Conservation (phyloP, 2,888 invertebrate species). For the Sclerodermus sp. region DNA sequence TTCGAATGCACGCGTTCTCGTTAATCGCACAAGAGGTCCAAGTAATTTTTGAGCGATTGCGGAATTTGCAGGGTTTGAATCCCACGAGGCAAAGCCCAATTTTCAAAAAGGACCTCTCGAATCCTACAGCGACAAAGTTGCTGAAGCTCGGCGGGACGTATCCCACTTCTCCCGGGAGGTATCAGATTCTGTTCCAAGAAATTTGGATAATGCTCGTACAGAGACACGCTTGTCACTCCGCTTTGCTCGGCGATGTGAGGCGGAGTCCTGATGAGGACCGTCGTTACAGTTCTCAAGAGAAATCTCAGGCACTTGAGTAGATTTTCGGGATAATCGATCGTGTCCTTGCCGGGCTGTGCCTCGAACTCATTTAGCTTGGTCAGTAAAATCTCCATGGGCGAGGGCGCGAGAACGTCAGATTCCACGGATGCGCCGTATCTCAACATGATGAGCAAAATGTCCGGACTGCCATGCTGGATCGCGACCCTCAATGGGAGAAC, state of each 20-base stretch:
- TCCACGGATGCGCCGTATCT: conserved; percentile 60
- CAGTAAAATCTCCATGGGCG: conserved; percentile 67
- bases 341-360: conserved; percentile 56
- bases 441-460: conserved; percentile 73
- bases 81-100: conserved; percentile 75
- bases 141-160: conserved; percentile 70
- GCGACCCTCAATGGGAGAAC: conserved; percentile 74
- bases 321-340: conserved; percentile 66
- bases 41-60: conserved; percentile 67
- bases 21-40: conserved; percentile 75
- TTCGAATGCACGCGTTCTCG: too few relatives aligned
- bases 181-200: conserved; percentile 65
- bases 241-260: conserved; percentile 42
- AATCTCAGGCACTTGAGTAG: conserved; percentile 71
- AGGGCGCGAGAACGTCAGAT: conserved; percentile 63
- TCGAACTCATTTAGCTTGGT: conserved; percentile 67
- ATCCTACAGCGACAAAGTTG: conserved; percentile 76
- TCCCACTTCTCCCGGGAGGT: conserved; percentile 65
- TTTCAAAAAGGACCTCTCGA: conserved; percentile 67
- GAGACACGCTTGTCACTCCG: conserved; percentile 42
- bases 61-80: conserved; percentile 72
- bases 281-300: conserved; percentile 67
- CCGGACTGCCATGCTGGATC: conserved; percentile 73
- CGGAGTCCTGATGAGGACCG: conserved; percentile 54
- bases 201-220: conserved; percentile 56